Percentiles rank a stretch among this genome's conserved stretches.
phyloP scores from a whole-genome alignment of 1,140 invertebrate species.

The Streblospio benedicti region DNA sequence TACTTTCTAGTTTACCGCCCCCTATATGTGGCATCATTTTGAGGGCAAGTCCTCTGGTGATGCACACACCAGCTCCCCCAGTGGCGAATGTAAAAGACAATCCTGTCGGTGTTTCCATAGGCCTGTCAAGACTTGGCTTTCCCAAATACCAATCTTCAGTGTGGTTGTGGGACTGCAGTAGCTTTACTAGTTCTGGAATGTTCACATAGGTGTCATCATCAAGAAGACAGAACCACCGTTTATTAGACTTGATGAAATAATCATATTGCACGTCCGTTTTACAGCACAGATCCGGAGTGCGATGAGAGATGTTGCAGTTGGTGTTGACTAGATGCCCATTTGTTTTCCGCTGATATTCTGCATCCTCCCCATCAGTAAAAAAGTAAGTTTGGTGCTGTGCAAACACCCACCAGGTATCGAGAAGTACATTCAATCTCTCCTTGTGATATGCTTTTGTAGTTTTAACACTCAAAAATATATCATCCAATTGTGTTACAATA shows the following conservation, averaged over 20 bases:
- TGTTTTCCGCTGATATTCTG: too few relatives aligned
- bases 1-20: slow-evolving; percentile 86
- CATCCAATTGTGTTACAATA: too few relatives aligned
- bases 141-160: slow-evolving; percentile 92
- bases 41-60: slow-evolving; percentile 80
- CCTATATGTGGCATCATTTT: slow-evolving; percentile 91
- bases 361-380: too few relatives aligned
- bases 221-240: slow-evolving; percentile 98
- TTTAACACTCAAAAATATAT: too few relatives aligned
- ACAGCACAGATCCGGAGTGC: slow-evolving; percentile 80
- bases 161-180: slow-evolving; percentile 76
- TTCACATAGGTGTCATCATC: slow-evolving; percentile 99
- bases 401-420: too few relatives aligned
- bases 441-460: too few relatives aligned
- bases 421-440: too few relatives aligned
- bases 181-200: slow-evolving; percentile 69
- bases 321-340: slow-evolving; percentile 92
- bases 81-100: slow-evolving; percentile 71
- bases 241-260: slow-evolving; percentile 75
- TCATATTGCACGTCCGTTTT: slow-evolving; percentile 95
- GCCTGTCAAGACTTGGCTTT: slow-evolving; percentile 79
- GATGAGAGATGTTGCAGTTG: slow-evolving; percentile 82
- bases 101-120: slow-evolving; percentile 55
- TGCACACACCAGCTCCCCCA: slow-evolving; percentile 93
- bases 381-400: too few relatives aligned